phyloP scores from a whole-genome alignment of 2,888 invertebrate species.

The Ariolimax columbianus region DNA sequence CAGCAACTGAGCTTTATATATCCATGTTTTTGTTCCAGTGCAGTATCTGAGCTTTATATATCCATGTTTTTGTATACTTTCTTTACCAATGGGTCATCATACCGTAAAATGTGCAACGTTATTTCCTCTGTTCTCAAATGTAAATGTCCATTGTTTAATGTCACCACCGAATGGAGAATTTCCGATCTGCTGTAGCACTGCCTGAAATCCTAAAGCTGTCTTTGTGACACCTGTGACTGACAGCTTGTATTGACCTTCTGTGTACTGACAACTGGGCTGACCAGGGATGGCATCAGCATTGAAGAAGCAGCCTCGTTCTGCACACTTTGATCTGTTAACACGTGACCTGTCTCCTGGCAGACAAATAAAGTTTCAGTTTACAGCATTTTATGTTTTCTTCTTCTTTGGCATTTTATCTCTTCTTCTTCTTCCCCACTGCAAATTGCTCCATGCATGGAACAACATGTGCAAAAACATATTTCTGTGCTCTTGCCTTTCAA shows the following conservation, averaged over 20 bases:
- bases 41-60: too few species aligned
- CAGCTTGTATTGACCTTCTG: slow-evolving; percentile 29
- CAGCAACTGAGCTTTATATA: too few species aligned
- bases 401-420: too few species aligned
- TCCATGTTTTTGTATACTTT: too few species aligned
- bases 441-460: too few species aligned
- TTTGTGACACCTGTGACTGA: background rate
- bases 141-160: slow-evolving; percentile 35
- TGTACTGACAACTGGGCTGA: slow-evolving; percentile 42
- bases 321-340: slow-evolving; percentile 25
- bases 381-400: too few species aligned
- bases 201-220: slow-evolving; percentile 27
- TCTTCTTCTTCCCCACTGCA: too few species aligned
- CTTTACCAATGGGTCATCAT: background rate
- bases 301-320: slow-evolving; percentile 37
- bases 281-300: background rate
- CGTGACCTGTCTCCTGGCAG: background rate
- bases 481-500: too few species aligned
- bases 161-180: slow-evolving; percentile 37
- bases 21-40: too few species aligned
- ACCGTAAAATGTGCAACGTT: slow-evolving; percentile 45
- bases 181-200: slow-evolving; percentile 11
- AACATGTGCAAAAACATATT: too few species aligned
- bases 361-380: background rate
- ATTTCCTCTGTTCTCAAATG: slow-evolving; percentile 38